Conservation (phyloP, 2,113 vertebrate species). For the Martes martes region DNA sequence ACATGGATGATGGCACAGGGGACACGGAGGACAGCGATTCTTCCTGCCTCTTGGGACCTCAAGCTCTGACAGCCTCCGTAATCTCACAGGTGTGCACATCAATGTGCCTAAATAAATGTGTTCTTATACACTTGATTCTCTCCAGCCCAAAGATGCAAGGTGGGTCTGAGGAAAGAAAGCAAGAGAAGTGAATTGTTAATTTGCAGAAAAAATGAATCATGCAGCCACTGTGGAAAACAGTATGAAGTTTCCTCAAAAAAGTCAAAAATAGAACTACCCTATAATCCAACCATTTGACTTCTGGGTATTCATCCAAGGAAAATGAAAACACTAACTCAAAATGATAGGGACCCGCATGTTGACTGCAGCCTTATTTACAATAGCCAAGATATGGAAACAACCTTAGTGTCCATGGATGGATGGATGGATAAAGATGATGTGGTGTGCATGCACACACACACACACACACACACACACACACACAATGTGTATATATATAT, state of each 20-base stretch:
- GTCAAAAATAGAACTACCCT: not conserved
- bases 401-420: not conserved
- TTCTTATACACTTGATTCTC: not conserved
- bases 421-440: not conserved
- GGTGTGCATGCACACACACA: not conserved
- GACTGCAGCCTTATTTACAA: not conserved
- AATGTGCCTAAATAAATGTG: not conserved
- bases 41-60: not conserved
- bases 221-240: not conserved
- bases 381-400: not conserved
- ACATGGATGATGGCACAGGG: rapidly evolving
- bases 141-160: not conserved
- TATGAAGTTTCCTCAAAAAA: not conserved
- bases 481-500: no score
- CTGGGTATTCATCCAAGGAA: not conserved
- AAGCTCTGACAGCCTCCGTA: not conserved
- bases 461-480: no score
- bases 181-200: not conserved
- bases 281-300: not conserved
- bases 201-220: not conserved
- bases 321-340: not conserved
- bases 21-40: not conserved
- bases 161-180: not conserved
- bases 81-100: not conserved
- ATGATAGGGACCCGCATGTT: not conserved